Evolutionary conservation across 2,888 invertebrate genomes (phyloP).

Genomic region (Ashinkailepas kermadecensis): DNA sequence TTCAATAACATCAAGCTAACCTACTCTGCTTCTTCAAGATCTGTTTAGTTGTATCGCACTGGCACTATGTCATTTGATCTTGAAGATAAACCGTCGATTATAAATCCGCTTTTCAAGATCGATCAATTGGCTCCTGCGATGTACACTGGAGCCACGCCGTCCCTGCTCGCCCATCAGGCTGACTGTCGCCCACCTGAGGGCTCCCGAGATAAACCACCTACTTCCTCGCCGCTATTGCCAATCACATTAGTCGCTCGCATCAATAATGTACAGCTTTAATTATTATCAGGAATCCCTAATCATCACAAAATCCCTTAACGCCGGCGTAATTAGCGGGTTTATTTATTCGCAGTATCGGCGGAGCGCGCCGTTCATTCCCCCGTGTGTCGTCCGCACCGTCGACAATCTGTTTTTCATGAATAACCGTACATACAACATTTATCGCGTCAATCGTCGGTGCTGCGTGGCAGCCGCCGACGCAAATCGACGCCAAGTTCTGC

Average conservation of each 20-base stretch:
- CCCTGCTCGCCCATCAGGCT: not conserved
- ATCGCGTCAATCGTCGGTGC: conserved; percentile 6
- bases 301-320: not conserved
- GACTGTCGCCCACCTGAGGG: not conserved
- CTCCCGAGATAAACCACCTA: not conserved
- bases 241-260: not conserved
- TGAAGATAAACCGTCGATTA: too few species aligned
- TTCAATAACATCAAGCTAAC: too few species aligned
- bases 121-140: not conserved
- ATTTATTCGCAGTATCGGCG: not conserved
- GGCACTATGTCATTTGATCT: too few species aligned
- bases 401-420: conserved; percentile 20
- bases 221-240: not conserved
- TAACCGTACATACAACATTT: not conserved
- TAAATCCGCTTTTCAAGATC: too few species aligned
- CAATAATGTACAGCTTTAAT: conserved; percentile 17
- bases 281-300: conserved; percentile 19
- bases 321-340: not conserved
- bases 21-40: too few species aligned
- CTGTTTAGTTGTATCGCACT: too few species aligned
- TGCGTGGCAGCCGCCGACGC: not conserved
- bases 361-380: not conserved
- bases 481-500: not conserved
- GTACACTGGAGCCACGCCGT: too few species aligned
- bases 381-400: not conserved